Percentiles rank a stretch among this genome's conserved stretches.
Evolutionary conservation across 2,797 vertebrate species (phyloP).

Genomic region (Pangasius mekongensis): DNA sequence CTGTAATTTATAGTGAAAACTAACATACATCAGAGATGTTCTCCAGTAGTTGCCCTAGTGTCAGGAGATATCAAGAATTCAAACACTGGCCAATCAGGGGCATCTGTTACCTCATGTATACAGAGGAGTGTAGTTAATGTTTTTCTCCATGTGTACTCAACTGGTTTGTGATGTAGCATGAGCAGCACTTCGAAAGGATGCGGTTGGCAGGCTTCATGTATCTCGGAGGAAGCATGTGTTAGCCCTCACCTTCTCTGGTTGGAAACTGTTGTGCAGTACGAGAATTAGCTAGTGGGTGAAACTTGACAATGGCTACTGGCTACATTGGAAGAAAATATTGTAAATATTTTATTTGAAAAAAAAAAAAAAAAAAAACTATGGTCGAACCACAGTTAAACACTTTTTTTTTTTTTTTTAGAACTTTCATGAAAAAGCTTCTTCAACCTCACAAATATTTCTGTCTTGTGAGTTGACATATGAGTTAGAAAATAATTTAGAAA

Average conservation of each 20-base stretch:
- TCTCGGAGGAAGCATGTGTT: neutral
- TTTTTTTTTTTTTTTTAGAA: neutral
- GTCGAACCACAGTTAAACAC: neutral
- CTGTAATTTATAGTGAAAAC: neutral
- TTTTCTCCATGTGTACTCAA: neutral
- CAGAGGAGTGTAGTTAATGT: neutral
- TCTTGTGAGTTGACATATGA: neutral
- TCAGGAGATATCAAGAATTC: neutral
- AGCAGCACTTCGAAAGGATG: slow-evolving; percentile 11
- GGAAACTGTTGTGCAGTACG: neutral
- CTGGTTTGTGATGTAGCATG: neutral
- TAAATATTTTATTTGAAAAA: neutral
- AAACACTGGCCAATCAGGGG: neutral
- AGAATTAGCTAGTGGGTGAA: neutral
- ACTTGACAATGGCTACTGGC: neutral
- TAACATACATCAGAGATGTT: neutral
- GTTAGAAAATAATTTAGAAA: neutral
- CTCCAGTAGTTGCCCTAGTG: neutral
- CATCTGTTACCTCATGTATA: neutral
- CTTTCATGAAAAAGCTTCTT: neutral
- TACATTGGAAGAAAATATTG: neutral
- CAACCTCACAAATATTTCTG: neutral
- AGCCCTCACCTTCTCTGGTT: neutral
- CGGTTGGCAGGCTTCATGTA: neutral
- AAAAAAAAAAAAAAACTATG: neutral